A percentile compares a stretch with the other conserved stretches of the same genome.
These are phyloP conservation scores for Trichogramma evanescens DNA, from an alignment of 2,888 invertebrate species.

Conservation along the genomic window DNA sequence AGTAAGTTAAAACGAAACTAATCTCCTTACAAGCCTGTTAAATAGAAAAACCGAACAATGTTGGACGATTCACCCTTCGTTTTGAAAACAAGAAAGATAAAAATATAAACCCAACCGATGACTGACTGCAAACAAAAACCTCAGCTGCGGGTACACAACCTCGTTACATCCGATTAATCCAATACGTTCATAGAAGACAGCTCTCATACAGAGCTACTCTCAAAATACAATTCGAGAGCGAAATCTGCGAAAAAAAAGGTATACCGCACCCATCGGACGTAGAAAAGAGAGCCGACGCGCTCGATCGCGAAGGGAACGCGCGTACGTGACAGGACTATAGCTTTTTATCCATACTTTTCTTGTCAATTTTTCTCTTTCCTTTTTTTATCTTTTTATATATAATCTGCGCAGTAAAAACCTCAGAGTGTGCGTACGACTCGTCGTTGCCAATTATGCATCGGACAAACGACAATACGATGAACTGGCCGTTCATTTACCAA, in stretches of 20 bases:
- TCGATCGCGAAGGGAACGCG: neutral
- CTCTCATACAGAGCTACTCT: neutral
- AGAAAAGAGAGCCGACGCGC: neutral
- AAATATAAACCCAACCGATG: conserved; percentile 17
- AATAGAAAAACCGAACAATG: conserved; percentile 19
- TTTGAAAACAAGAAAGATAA: conserved; percentile 9
- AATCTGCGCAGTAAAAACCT: conserved; percentile 5
- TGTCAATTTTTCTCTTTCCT: neutral
- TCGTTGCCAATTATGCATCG: conserved; percentile 19
- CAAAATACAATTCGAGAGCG: conserved; percentile 13
- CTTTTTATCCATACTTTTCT: conserved; percentile 17
- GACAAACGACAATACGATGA: conserved; percentile 20
- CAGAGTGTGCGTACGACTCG: neutral
- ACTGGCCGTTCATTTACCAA: conserved; percentile 1
- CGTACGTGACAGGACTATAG: conserved; percentile 9
- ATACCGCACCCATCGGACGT: conserved; percentile 7
- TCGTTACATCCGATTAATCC: conserved; percentile 24
- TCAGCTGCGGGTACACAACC: neutral
- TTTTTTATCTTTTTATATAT: conserved; percentile 6
- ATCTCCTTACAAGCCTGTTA: conserved; percentile 19
- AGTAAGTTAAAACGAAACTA: conserved; percentile 22
- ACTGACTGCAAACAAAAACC: conserved; percentile 21
- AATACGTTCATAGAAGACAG: neutral
- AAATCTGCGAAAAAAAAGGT: conserved; percentile 9
- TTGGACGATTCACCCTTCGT: neutral